Evolutionary conservation across 2,113 vertebrate species (phyloP), one percentile per base, ranked within the genome.

Genomic region (Bostrychus sinensis): DNA sequence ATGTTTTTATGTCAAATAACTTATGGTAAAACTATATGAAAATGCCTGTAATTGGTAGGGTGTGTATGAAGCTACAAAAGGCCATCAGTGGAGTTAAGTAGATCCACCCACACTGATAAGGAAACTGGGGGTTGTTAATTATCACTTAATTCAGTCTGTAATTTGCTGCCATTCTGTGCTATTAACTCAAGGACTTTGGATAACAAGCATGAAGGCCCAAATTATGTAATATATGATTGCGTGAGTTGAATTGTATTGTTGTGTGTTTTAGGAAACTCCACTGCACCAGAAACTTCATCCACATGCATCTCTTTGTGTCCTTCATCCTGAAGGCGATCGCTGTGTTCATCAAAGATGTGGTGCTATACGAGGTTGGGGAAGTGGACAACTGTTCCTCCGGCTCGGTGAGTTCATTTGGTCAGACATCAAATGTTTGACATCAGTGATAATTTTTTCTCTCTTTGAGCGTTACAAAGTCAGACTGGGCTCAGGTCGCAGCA

Each of bases 271-370:
- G 96, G 88, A 98, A 96, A 69, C 93, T 98, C 3, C 95, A 95
- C 85, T 98, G 96, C 72, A 98, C 97, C 0, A 87, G 96, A 63
- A 98, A 98, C 82, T 97, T 96, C 82, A 98, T 98, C 82, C 96
- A 97, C 80, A 95, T 95, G 86, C 94, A 98, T 53, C 93, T 98
- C 22, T 98, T 97, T 86, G 87, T 94, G 71, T 97, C 96, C 43
- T 98, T 98, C 79, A 95, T 97, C 79, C 89, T 99, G 91, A 94
- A 95, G 82, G 95, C 96, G 22, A 88, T 95, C 0, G 91, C 95
- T 0, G 96, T 99, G 66, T 95, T 97, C 78, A 75, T 96, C 58
- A 98, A 99, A 72, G 97, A 99, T 37, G 81, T 95, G 50, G 91
- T 95, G 56, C 93, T 99, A 0, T 98, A 95, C n/a, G 86, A 95